Base-by-base conservation (phyloP, 37 sponge, comb jelly and placozoan species). In the Geodia barretti region DNA sequence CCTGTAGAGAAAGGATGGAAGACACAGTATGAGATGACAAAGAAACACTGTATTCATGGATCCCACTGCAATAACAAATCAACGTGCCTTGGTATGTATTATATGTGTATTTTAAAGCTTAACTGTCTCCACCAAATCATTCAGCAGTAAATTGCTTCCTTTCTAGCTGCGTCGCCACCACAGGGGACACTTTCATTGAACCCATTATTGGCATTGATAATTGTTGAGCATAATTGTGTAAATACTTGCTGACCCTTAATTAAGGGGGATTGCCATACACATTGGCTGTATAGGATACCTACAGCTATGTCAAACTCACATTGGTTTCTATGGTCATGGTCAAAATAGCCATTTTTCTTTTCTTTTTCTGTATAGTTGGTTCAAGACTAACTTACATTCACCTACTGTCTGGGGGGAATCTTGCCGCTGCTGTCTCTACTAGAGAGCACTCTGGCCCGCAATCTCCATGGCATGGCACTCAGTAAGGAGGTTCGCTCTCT, bases 11-110 rank as follows among this genome's bases (percentile, higher is more conserved):
- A 41, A 14, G 79, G 84, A 39, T 88, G 89, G 89, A 85, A 40
- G 17, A 21, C 60, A 26, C 85, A 88, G 33, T 88, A 84, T 69
- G 73, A 88, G 60, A 72, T 26, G 30, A 88, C 89, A 41, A 70
- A 67, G 65, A 78, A 84, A 25, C 37, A 60, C 43, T 88, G 89
- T 65, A 88, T 88, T 35, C 89, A 88, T 59, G 88, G 88, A 38
- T 26, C 73, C 33, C 33, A 47, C 24, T 88, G 89, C 85, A 83
- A 88, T 29, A 60, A 61, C 20, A 77, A 41, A 68, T 30, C 38
- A 2, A 21, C 29, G 0, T 86, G 86, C 41, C 80, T 60, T 35
- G 68, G 84, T 84, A 9, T 68, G 84, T 75, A 1, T 8, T 9
- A 34, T 23, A 14, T 47, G n/a, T n/a, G n/a, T n/a, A n/a, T n/a